Conservation (phyloP, 2,888 invertebrate species). For the Alsophila aescularia region DNA sequence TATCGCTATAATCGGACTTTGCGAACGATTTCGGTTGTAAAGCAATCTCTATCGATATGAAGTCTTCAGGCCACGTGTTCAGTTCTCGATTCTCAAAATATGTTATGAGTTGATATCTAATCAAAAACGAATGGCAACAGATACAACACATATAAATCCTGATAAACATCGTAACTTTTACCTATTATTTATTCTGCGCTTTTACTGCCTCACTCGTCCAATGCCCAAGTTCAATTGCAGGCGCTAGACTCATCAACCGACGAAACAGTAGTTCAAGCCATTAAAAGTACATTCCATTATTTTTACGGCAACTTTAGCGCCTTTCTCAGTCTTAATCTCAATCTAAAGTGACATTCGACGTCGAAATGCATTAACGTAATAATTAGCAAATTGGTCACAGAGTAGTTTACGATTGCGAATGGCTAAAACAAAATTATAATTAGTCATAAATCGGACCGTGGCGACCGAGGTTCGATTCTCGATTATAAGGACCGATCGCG, state of each 20-base stretch:
- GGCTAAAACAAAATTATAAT: constrained; percentile 76
- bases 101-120: not conserved
- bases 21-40: too few species aligned
- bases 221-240: not conserved
- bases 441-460: constrained; percentile 73
- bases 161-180: constrained; percentile 7
- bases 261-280: constrained; percentile 2
- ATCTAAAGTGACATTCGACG: constrained; percentile 27
- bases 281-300: not conserved
- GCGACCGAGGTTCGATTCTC: constrained; percentile 65
- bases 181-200: too few species aligned
- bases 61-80: too few species aligned
- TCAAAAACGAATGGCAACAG: not conserved
- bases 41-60: too few species aligned
- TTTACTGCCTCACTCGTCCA: constrained; percentile 4
- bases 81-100: too few species aligned
- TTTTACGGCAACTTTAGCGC: constrained; percentile 1
- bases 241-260: not conserved
- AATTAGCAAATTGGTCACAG: constrained; percentile 80
- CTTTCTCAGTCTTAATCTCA: constrained; percentile 8
- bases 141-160: not conserved
- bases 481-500: constrained; percentile 58
- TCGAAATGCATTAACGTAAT: constrained; percentile 48
- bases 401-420: constrained; percentile 67
- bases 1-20: too few species aligned